Conservation (phyloP, 2,888 invertebrate genomes). For the Troides aeacus region DNA sequence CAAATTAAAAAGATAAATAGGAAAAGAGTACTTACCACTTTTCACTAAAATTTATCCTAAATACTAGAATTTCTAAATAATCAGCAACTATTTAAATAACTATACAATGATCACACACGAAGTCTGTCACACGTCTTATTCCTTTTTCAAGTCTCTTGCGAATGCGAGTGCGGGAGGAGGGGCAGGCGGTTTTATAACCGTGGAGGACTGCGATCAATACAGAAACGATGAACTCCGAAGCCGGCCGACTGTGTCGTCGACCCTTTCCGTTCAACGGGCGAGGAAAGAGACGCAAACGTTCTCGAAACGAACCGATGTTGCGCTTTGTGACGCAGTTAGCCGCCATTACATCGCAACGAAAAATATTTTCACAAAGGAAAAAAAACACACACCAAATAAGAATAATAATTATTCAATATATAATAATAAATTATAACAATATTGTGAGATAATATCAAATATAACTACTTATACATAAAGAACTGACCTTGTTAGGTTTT, state of each 20-base stretch:
- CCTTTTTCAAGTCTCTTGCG: constrained; percentile 27
- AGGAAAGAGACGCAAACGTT: constrained; percentile 3
- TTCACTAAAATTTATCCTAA: constrained; percentile 27
- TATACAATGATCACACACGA: constrained; percentile 28
- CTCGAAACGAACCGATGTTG: constrained; percentile 22
- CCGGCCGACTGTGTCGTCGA: constrained; percentile 6
- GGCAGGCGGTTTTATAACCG: constrained; percentile 17
- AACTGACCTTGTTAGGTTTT: not conserved
- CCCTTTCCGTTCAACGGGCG: constrained; percentile 7
- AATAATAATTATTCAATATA: not conserved
- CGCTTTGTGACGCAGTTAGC: constrained; percentile 23
- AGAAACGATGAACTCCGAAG: constrained; percentile 27
- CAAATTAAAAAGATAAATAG: constrained; percentile 4
- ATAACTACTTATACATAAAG: not conserved
- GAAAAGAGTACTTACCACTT: constrained; percentile 20
- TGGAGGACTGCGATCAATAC: constrained; percentile 28
- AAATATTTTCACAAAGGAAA: not conserved
- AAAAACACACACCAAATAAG: not conserved
- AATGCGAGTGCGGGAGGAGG: constrained; percentile 28
- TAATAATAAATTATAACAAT: not conserved
- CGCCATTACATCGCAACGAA: not conserved
- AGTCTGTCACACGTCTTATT: constrained; percentile 29
- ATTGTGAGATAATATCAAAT: not conserved
- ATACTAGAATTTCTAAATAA: constrained; percentile 25
- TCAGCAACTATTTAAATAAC: constrained; percentile 28